phyloP scores from a whole-genome alignment of 2,888 invertebrate species.

The Caenorhabditis doughertyi region DNA sequence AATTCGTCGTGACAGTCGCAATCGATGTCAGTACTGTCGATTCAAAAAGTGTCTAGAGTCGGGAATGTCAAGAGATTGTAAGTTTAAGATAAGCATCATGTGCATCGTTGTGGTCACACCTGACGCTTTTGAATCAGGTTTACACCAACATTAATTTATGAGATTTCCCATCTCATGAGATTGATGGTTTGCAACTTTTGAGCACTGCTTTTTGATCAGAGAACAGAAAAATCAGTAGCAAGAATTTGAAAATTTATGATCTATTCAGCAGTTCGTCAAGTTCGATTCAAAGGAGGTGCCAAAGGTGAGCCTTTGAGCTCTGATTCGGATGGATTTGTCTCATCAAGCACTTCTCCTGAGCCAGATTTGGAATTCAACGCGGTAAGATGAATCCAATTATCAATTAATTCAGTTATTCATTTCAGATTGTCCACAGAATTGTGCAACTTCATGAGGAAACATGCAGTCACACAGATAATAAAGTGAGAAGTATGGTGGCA shows the following conservation, averaged over 20 bases:
- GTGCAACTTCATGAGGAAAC: not conserved
- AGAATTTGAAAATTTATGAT: not conserved
- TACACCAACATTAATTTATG: conserved; percentile 35
- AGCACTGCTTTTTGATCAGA: too few relatives aligned
- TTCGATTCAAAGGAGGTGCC: not conserved
- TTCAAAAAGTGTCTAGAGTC: conserved; percentile 97
- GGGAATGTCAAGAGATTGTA: conserved; percentile 97
- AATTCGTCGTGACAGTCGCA: conserved; percentile 93
- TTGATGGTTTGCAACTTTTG: conserved; percentile 19
- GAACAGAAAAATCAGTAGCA: too few relatives aligned
- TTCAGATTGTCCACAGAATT: not conserved
- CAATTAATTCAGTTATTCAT: too few relatives aligned
- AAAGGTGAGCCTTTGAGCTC: not conserved
- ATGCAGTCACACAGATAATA: not conserved
- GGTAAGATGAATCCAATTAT: too few relatives aligned
- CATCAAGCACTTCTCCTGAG: conserved; percentile 19
- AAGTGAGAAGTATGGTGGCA: conserved; percentile 27
- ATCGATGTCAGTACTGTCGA: conserved; percentile 96
- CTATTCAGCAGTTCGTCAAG: conserved; percentile 50
- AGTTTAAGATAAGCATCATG: conserved; percentile 85
- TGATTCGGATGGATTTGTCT: conserved; percentile 14
- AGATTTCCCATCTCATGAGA: not conserved
- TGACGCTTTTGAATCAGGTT: conserved; percentile 23
- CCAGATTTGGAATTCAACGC: not conserved
- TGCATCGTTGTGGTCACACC: conserved; percentile 13